Evolutionary conservation across 1,140 invertebrate species (phyloP).

Genomic region (Oedothorax gibbosus): DNA sequence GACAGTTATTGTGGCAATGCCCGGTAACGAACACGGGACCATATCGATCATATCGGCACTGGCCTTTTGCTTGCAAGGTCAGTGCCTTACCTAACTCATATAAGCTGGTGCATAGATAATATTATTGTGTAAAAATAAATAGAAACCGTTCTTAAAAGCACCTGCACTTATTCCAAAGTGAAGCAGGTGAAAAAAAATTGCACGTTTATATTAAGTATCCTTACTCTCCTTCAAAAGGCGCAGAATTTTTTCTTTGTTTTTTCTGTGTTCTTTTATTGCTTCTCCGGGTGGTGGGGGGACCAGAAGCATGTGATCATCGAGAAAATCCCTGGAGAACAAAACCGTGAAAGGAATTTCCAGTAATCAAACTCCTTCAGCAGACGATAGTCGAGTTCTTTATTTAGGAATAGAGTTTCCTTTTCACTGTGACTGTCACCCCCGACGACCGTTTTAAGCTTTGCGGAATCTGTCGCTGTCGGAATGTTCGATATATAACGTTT

Average conservation of each 20-base stretch:
- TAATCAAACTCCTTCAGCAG: slow-evolving; percentile 35
- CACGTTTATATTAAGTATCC: no score
- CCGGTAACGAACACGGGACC: no score
- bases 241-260: not conserved
- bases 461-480: slow-evolving; percentile 9
- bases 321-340: slow-evolving; percentile 29
- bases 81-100: no score
- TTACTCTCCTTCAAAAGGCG: no score
- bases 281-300: not conserved
- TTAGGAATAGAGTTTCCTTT: slow-evolving; percentile 27
- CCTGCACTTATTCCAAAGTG: no score
- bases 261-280: slow-evolving; percentile 24
- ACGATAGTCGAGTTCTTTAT: slow-evolving; percentile 20
- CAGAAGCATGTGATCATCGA: slow-evolving; percentile 14
- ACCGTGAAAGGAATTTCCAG: slow-evolving; percentile 29
- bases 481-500: not conserved
- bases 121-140: no score
- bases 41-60: no score
- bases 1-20: no score
- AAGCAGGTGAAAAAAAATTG: no score
- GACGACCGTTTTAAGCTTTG: slow-evolving; percentile 8
- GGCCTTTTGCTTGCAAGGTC: no score
- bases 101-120: no score
- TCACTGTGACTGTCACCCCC: slow-evolving; percentile 22
- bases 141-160: no score